A percentile compares a stretch with the other conserved stretches of the same genome.
Evolutionary conservation across 2,113 vertebrate species (phyloP).

Genomic region (Prinia subflava): DNA sequence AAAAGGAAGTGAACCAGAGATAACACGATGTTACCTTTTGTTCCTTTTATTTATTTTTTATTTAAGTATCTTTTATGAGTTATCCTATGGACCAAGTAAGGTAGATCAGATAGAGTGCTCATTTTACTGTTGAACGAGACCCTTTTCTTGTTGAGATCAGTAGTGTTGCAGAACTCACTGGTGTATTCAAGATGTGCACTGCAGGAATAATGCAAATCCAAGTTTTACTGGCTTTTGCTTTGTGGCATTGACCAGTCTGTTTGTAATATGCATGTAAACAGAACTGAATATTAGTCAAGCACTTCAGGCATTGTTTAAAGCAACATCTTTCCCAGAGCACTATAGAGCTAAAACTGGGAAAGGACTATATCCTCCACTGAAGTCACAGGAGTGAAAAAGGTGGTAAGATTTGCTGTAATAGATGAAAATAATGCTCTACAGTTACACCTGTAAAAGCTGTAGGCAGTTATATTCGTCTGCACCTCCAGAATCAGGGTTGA

Average conservation of each 20-base stretch:
- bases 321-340: background rate
- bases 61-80: background rate
- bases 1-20: background rate
- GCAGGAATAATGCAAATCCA: background rate
- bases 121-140: background rate
- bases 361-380: background rate
- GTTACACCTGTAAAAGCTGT: background rate
- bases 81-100: background rate
- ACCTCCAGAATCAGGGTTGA: background rate
- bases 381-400: background rate
- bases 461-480: background rate
- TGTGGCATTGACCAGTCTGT: background rate
- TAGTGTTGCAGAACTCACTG: background rate
- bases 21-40: background rate
- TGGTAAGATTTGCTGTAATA: background rate
- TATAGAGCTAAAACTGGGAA: background rate
- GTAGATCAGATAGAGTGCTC: background rate
- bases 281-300: background rate
- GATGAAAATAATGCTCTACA: background rate
- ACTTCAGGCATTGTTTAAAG: background rate
- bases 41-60: background rate
- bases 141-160: background rate
- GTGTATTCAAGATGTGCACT: background rate
- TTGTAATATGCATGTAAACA: background rate
- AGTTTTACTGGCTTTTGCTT: background rate